Evolutionary conservation across 2,888 invertebrate genomes (phyloP).

Genomic region (Ligdia adustata): DNA sequence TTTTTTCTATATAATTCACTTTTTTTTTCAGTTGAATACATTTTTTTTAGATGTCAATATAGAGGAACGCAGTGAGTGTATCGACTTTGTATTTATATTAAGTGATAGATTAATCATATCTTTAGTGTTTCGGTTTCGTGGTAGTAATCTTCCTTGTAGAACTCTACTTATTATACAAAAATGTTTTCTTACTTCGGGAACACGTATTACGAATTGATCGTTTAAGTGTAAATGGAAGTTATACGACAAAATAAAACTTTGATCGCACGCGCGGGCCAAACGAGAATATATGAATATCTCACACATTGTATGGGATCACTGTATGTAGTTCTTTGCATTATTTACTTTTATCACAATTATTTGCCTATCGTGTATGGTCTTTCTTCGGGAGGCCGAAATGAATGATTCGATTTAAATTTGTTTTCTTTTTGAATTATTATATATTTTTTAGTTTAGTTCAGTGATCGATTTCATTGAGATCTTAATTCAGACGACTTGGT

Average conservation of each 20-base stretch:
- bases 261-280: constrained; percentile 74
- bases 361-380: too few relatives aligned
- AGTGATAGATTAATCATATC: constrained; percentile 78
- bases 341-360: too few relatives aligned
- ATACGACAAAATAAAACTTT: constrained; percentile 53
- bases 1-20: too few relatives aligned
- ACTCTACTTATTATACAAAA: constrained; percentile 47
- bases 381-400: too few relatives aligned
- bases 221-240: constrained; percentile 54
- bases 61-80: constrained; percentile 35
- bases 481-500: too few relatives aligned
- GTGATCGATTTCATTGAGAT: too few relatives aligned
- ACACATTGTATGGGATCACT: constrained; percentile 75
- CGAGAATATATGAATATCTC: constrained; percentile 67
- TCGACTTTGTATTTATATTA: constrained; percentile 46
- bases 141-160: constrained; percentile 60
- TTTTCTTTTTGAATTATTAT: too few relatives aligned
- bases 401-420: too few relatives aligned
- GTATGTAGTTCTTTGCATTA: constrained; percentile 68
- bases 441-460: too few relatives aligned
- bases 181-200: constrained; percentile 57
- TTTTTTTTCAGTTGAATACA: too few relatives aligned
- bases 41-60: constrained; percentile 1
- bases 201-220: constrained; percentile 58
- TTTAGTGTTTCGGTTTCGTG: constrained; percentile 69